Base-by-base conservation (phyloP, 2,113 vertebrate species). In the Sinocyclocheilus maitianheensis region DNA sequence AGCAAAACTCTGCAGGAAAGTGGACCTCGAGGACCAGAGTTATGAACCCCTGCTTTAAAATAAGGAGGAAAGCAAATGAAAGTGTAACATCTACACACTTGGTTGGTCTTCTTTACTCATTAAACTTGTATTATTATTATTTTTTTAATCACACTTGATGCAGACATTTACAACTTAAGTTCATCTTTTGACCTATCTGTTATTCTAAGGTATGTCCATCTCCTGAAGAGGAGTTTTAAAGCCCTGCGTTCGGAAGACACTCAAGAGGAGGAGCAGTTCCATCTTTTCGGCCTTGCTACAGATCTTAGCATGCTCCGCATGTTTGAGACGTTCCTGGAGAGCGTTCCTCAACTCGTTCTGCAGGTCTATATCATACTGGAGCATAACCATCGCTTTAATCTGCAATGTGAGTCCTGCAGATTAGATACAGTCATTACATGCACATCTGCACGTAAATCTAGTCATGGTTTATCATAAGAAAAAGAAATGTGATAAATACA, bases 261-360 rank as follows among this genome's bases (percentile, higher is more conserved):
- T 11, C 20, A 13, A 5, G 0, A 4, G 9, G 77, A 22, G 1
- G 58, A 74, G 0, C 87, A 94, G 85, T 90, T 88, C 1, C 48
- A 14, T 6, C 83, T 93, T 4, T 86, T 95, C 86, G 90, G 91
- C 46, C 74, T 90, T 84, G 88, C 96, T 37, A 93, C 97, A 1
- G 97, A 99, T 90, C 89, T 99, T 92, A 97, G 95, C 91, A 98
- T 98, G 97, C 95, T 99, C 75, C 95, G 95, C 48, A 90, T 98
- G 60, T 97, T 99, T 82, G 97, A 98, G 90, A 91, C 94, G 18
- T 98, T 97, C 87, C 85, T 99, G 88, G 96, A 98, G 92, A 97
- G 96, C 3, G 94, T 90, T 12, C 96, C 97, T 37, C 98, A 99
- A 63, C 94, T 98, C 24, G 89, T 97, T 63, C 93, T 99, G 55